Percentiles rank a stretch among this genome's conserved stretches.
These are phyloP conservation scores for Narcine bancroftii DNA, from an alignment of 2,113 vertebrate species.

Conservation along the genomic window DNA sequence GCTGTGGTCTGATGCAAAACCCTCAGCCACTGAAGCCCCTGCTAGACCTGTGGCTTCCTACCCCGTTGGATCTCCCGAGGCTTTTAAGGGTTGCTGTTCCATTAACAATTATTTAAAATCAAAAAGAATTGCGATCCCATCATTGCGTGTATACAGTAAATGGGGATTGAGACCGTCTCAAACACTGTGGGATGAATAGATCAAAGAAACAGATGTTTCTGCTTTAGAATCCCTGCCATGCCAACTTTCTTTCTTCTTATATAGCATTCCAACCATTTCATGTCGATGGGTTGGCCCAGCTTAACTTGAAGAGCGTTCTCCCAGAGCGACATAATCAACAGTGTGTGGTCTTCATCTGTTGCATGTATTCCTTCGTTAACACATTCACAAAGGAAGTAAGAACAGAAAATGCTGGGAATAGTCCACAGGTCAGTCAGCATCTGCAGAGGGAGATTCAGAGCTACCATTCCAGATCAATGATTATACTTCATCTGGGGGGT, in stretches of 20 bases:
- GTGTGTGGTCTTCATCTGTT: neutral
- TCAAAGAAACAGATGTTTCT: constrained; percentile 1
- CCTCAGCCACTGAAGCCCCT: no score
- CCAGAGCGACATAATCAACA: neutral
- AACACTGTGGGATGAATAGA: neutral
- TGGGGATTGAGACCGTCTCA: neutral
- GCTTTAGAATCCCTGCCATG: neutral
- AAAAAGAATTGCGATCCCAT: neutral
- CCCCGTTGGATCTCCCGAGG: no score
- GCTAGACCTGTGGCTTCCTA: no score
- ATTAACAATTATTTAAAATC: neutral
- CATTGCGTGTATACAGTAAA: neutral
- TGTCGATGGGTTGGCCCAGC: neutral
- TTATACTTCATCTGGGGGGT: no score
- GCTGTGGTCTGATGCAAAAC: no score
- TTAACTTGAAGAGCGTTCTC: neutral
- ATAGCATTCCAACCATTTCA: neutral
- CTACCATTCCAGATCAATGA: no score
- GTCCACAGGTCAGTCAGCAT: no score
- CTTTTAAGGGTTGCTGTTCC: neutral
- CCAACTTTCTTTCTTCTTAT: neutral
- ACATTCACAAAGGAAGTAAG: no score
- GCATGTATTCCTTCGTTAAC: neutral
- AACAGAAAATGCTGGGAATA: no score
- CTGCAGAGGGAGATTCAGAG: no score